Percentiles rank a stretch among this genome's conserved stretches.
These are phyloP conservation scores for Sturmia bella DNA, from an alignment of 2,888 invertebrate species.

Conservation along the genomic window DNA sequence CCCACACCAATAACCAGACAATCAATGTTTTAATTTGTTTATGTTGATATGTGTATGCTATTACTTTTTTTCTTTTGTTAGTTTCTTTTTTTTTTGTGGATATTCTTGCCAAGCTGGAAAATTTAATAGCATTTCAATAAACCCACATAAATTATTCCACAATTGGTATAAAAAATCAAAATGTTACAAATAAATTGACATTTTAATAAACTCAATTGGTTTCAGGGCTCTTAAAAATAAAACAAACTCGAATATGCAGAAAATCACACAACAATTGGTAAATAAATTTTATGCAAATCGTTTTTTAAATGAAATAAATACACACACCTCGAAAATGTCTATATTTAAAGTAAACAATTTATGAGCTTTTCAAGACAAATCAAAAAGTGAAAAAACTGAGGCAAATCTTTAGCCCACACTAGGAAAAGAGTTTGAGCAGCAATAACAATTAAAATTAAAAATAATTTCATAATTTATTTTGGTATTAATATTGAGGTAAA, in stretches of 20 bases:
- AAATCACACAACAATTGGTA: slow-evolving; percentile 22
- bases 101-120: slow-evolving; percentile 45
- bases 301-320: slow-evolving; percentile 57
- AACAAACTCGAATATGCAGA: slow-evolving; percentile 20
- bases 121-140: slow-evolving; percentile 52
- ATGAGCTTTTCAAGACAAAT: not conserved
- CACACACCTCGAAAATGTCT: slow-evolving; percentile 60
- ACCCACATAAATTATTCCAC: slow-evolving; percentile 66
- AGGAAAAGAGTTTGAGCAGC: too few relatives aligned
- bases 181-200: slow-evolving; percentile 67
- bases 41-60: not conserved
- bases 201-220: slow-evolving; percentile 68
- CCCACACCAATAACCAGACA: not conserved
- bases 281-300: slow-evolving; percentile 56
- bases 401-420: slow-evolving; percentile 19
- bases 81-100: slow-evolving; percentile 33
- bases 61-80: not conserved
- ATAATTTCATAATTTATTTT: too few relatives aligned
- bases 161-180: slow-evolving; percentile 41
- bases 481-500: too few relatives aligned
- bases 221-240: slow-evolving; percentile 48
- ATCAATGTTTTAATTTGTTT: not conserved
- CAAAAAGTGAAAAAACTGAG: not conserved
- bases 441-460: not conserved
- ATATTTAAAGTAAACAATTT: slow-evolving; percentile 29